These are phyloP conservation scores for Oxytorus armatus DNA, from an alignment of 2,888 invertebrate species.

Conservation along the genomic window DNA sequence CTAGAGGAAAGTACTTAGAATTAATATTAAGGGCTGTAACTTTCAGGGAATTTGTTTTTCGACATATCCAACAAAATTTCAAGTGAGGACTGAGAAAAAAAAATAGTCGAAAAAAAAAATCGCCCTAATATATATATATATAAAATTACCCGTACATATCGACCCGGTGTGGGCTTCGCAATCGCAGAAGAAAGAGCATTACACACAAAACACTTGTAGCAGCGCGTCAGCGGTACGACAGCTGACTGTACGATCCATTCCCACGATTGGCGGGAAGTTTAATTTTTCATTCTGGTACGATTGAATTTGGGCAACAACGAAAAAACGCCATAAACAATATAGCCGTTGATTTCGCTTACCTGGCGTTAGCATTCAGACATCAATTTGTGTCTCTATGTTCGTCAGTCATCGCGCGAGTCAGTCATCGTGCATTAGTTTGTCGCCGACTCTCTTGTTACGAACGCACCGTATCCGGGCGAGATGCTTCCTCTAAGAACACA, in stretches of 20 bases:
- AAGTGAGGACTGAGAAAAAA: too few species aligned
- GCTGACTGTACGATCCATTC: conserved; percentile 42
- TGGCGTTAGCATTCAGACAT: conserved; percentile 21
- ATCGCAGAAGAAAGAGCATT: not conserved
- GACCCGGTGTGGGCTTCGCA: not conserved
- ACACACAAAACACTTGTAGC: conserved; percentile 34
- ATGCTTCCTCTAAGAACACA: conserved; percentile 43
- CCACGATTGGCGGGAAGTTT: conserved; percentile 33
- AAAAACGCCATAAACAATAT: conserved; percentile 35
- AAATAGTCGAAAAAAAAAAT: too few species aligned
- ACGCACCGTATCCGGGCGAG: conserved; percentile 32
- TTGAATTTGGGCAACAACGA: not conserved
- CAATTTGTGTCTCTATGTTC: conserved; percentile 10
- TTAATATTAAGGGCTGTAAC: too few species aligned
- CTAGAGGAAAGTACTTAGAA: too few species aligned
- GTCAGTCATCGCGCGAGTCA: conserved; percentile 51
- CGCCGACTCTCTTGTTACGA: conserved; percentile 32
- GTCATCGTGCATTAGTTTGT: conserved; percentile 30
- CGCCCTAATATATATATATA: conserved; percentile 22
- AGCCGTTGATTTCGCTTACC: conserved; percentile 51
- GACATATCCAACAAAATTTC: too few species aligned
- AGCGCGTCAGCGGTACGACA: too few species aligned
- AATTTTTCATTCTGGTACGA: not conserved
- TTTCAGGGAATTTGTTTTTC: too few species aligned
- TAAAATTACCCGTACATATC: conserved; percentile 20